Conservation (phyloP, 2,113 vertebrate genomes). For the Mormyrus lacerda region DNA sequence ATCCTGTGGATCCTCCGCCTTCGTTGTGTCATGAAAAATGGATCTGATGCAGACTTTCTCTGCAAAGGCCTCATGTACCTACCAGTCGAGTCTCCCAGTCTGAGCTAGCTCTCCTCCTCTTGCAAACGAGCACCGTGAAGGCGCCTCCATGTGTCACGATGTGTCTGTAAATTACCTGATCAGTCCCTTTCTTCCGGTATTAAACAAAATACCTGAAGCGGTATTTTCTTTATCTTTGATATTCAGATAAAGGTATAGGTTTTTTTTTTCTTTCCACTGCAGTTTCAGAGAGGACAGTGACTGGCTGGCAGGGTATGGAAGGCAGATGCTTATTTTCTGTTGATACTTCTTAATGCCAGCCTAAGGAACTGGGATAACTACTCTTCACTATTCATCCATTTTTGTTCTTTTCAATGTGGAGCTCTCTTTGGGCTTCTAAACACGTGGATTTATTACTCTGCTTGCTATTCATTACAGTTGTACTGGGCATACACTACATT, state of each 20-base stretch:
- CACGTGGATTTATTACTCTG: neutral
- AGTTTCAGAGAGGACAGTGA: neutral
- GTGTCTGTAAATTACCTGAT: conserved; percentile 20
- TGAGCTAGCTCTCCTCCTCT: neutral
- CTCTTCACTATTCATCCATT: neutral
- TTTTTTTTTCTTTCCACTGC: neutral
- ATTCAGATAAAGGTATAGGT: neutral
- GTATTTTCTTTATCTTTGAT: neutral
- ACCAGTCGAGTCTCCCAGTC: neutral
- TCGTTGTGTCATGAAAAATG: neutral
- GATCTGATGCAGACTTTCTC: conserved; percentile 2
- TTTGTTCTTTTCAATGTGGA: neutral
- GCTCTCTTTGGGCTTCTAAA: neutral
- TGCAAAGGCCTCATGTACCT: conserved; percentile 1
- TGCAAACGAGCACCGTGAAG: conserved; percentile 1
- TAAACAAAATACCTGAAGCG: conserved; percentile 18
- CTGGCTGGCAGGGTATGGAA: neutral
- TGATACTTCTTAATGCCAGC: neutral
- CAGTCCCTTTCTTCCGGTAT: conserved; percentile 14
- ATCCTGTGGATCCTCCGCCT: neutral
- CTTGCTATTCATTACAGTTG: neutral
- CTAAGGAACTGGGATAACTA: neutral
- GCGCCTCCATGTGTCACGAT: conserved; percentile 11
- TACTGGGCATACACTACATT: neutral
- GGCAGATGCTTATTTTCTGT: neutral